Base-by-base conservation (phyloP, 2,797 vertebrate species). In the Spheniscus humboldti region DNA sequence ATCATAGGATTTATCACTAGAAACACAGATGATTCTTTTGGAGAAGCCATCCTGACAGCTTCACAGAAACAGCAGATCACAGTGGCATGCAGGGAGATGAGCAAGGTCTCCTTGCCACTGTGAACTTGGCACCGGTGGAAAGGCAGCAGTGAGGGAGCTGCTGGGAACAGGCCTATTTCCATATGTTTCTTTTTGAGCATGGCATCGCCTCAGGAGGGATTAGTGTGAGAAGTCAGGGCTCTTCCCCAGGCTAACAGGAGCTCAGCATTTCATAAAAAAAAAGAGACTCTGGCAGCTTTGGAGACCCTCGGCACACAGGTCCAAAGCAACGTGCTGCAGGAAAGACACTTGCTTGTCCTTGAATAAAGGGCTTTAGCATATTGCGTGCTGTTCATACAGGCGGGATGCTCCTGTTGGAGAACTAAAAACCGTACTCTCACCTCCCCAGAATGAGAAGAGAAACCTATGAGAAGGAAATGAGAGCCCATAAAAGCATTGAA, bases 1-100 rank as follows among this genome's bases (percentile, higher is more conserved):
- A 64, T 11, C 5, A 1, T 24, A 69, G 87, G 30, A 10, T 37
- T 86, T 75, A 30, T 68, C 86, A 7, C 71, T 68, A 59, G 37
- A 13, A 75, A 60, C 59, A 33, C 66, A 85, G 20, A 30, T 9
- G 17, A 20, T 25, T 35, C 2, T 1, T 33, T 50, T 45, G 63
- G 78, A 91, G 64, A 17, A 92, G 60, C 60, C 56, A 59, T 19
- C 17, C 71, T 50, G 79, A 30, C 35, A 77, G 77, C 25, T 24
- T 15, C 39, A 50, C 33, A 48, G 60, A 18, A 66, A 19, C 27
- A 28, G 47, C 17, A 66, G 78, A 9, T 20, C 18, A 33, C 63
- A 12, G 79, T 1, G 11, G 50, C 52, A 31, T 3, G 8, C 0
- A 2, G 10, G 39, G 27, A 22, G 19, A 55, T 1, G 30, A 56